Evolutionary conservation across 2,113 vertebrate genomes (phyloP).

Genomic region (Zingel zingel): DNA sequence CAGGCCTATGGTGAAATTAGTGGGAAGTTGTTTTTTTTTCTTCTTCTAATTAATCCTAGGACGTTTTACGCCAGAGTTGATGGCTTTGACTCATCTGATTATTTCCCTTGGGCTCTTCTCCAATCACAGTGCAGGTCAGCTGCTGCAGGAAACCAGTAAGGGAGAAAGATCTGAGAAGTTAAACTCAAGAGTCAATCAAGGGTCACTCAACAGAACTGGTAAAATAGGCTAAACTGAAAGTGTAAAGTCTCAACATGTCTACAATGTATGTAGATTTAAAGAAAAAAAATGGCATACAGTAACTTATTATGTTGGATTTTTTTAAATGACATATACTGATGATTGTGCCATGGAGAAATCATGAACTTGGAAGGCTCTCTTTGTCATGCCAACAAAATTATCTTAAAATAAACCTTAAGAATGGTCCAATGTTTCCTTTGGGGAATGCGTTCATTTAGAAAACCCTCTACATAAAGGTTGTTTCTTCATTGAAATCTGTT

Average conservation of each 20-base stretch:
- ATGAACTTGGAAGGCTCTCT: not conserved
- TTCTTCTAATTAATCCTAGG: constrained; percentile 51
- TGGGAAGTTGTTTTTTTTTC: constrained; percentile 42
- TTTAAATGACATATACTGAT: not conserved
- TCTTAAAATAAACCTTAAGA: too few relatives aligned
- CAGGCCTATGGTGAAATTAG: constrained; percentile 58
- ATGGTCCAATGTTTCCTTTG: too few relatives aligned
- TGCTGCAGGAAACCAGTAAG: not conserved
- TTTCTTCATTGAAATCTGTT: not conserved
- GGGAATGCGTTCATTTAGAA: too few relatives aligned
- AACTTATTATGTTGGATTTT: not conserved
- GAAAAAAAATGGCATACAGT: not conserved
- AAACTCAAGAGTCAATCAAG: not conserved
- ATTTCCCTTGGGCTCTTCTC: constrained; percentile 6
- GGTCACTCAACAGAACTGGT: not conserved
- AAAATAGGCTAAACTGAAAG: not conserved
- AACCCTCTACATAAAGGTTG: not conserved
- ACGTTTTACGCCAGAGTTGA: constrained; percentile 2
- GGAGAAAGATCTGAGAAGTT: not conserved
- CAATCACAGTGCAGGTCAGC: not conserved
- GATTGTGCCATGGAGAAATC: not conserved
- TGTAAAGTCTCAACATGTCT: not conserved
- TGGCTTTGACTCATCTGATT: constrained; percentile 70
- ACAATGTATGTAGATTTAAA: not conserved
- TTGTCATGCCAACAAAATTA: not conserved